Evolutionary conservation across 2,797 vertebrate species (phyloP), one percentile per base, ranked within the genome.

Genomic region (Arrhamphus sclerolepis): DNA sequence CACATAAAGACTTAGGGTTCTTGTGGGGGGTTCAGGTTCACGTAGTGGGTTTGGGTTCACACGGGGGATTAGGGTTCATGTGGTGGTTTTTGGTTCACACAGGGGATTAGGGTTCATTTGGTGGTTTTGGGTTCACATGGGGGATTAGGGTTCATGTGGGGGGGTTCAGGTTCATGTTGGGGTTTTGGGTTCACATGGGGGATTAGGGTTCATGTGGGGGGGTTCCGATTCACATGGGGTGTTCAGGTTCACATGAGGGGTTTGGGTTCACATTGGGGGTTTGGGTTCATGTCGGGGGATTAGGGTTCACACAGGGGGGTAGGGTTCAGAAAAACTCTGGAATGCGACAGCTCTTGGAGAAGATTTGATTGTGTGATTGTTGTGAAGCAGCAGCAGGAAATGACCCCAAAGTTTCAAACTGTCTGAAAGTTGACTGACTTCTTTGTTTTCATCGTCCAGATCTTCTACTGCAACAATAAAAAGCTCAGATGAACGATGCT

Each of bases 321-420:
- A 26, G 16, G 7, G 5, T 10, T 29, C 3, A 5, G 7, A 11
- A 16, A 17, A 48, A 28, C 14, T 4, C 5, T n/a, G 58, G 65
- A 60, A 72, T 56, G 3, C 46, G 64, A 66, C 62, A 76, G 65
- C 58, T 68, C 40, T 58, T 42, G 31, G 65, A 68, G 74, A 56
- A 21, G 34, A 61, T 56, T 46, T 70, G 66, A 81, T 68, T 68
- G 77, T 50, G 59, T 49, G 53, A 74, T 63, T 58, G 72, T 81
- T 77, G 46, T 14, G 42, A 84, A 74, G 81, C 83, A 86, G 84
- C 74, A 40, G 56, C 53, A 63, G 78, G 65, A 85, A 78, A 81
- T 81, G 77, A 58, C 75, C 66, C 70, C 62, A 52, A 66, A 82
- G 22, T 62, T 75, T 74, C 64, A 60, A 74, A 54, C 67, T 7